Base-by-base conservation (phyloP, 2,113 vertebrate genomes). In the Peromyscus leucopus region DNA sequence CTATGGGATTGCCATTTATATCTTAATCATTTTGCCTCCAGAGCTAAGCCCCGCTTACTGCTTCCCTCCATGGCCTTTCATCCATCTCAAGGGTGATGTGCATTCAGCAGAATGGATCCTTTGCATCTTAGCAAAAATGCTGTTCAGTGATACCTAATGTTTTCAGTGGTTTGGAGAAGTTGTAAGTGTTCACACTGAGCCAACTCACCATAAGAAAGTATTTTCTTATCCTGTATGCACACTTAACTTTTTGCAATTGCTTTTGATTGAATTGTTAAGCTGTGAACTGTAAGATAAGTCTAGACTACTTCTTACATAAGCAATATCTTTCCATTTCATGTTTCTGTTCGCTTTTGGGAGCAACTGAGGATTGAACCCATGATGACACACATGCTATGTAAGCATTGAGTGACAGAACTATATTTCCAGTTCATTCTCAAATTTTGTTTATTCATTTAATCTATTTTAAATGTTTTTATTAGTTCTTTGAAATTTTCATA, bases 241-340 rank as follows among this genome's bases (percentile, higher is more conserved):
- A 42, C 36, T 82, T 88, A 55, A 55, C 12, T 42, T 96, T 10
- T 80, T 57, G 36, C n/a, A 48, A 59, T 4, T 63, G 91, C 28
- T 75, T 91, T 95, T 67, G 33, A 82, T 39, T 89, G 69, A 36
- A 61, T 72, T 65, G 3, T 90, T 95, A 76, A 94, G 36, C 26
- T 92, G 12, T 65, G 65, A 93, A n/a, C 26, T 86, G 17, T 57
- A 39, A 84, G 46, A 84, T 42, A 88, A 95, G 13, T 90, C 84
- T 80, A 82, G 75, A 4, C 86, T 31, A 65, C 15, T 85, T 83
- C 93, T 90, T 88, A 75, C 59, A 16, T 46, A 92, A 95, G 75
- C 46, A 55, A 5, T 89, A 59, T 85, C 28, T 95, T 88, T 21
- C 22, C 31, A 82, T 59, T 89, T 48, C 46, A 33, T 36, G 36